These are phyloP conservation scores for Nephrotoma flavescens DNA, from an alignment of 2,888 invertebrate species.

Conservation along the genomic window DNA sequence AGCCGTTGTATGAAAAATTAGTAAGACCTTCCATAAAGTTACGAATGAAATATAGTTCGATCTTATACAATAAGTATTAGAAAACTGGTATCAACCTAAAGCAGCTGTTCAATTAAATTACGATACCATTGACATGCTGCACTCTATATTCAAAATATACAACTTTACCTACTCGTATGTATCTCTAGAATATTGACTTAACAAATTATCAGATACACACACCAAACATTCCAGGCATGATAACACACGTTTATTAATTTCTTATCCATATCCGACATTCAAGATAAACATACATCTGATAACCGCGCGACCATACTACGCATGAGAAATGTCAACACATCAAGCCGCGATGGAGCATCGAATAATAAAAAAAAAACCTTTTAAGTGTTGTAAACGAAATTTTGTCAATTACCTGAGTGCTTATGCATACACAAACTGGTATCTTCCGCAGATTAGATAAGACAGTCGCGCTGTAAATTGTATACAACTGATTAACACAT, in stretches of 20 bases:
- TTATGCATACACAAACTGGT: neutral
- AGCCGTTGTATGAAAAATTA: too few relatives aligned
- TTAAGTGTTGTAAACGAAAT: neutral
- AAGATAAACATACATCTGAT: neutral
- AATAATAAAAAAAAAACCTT: neutral
- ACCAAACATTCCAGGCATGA: neutral
- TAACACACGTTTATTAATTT: neutral
- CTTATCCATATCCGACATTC: neutral
- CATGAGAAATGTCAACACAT: neutral
- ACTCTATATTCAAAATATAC: too few relatives aligned
- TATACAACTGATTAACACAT: neutral
- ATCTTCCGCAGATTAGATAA: neutral
- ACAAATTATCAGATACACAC: neutral
- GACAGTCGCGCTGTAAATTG: neutral
- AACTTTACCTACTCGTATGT: too few relatives aligned
- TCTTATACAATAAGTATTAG: too few relatives aligned
- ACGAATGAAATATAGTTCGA: too few relatives aligned
- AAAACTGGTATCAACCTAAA: too few relatives aligned
- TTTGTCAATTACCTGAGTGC: neutral
- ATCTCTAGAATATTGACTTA: neutral
- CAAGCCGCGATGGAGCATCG: neutral
- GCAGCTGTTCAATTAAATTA: too few relatives aligned
- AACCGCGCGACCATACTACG: neutral
- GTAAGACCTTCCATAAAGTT: too few relatives aligned
- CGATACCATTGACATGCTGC: too few relatives aligned